Base-by-base conservation (phyloP, 2,797 vertebrate genomes). In the Cirrhinus mrigala region DNA sequence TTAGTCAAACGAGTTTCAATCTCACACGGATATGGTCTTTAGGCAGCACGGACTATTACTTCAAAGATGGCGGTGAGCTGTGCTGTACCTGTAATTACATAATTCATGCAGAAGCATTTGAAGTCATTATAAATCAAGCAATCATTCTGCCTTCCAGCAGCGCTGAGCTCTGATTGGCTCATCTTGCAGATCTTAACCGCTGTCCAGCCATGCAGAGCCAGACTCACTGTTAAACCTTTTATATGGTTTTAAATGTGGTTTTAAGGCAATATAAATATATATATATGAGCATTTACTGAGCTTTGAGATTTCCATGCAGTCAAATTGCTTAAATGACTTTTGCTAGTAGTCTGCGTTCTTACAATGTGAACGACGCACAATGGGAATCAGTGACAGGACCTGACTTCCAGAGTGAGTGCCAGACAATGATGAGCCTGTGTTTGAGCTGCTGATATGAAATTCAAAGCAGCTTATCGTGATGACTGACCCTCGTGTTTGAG, bases 401-500 rank as follows among this genome's bases (percentile, higher is more conserved):
- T 81, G 27, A 60, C 62, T 50, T 48, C 50, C 33, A 68, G 58
- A 40, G 54, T 18, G 46, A 82, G 83, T 56, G n/a, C 2, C 22
- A 85, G 80, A 85, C 64, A 29, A 56, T 40, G 81, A 81, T 70
- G 79, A 62, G 75, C 20, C 71, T 74, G 56, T 66, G 58, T 46
- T 40, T 81, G 64, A 71, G 77, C 73, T 60, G 33, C 84, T 86
- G 69, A 88, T 60, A 29, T 75, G 70, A 85, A 56, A 84, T 86
- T 79, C 74, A 54, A 29, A 82, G 69, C 66, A 81, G 79, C 69
- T 88, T 27, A 64, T 44, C 24, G 33, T 88, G 84, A 84, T 81
- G 73, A 79, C 56, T 82, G 88, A 74, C 81, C 73, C 54, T 78
- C 44, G 86, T 79, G 71, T 75, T 64, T 86, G 69, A 86, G 84